phyloP scores from a whole-genome alignment of 2,797 vertebrate genomes.

The Esox lucius region DNA sequence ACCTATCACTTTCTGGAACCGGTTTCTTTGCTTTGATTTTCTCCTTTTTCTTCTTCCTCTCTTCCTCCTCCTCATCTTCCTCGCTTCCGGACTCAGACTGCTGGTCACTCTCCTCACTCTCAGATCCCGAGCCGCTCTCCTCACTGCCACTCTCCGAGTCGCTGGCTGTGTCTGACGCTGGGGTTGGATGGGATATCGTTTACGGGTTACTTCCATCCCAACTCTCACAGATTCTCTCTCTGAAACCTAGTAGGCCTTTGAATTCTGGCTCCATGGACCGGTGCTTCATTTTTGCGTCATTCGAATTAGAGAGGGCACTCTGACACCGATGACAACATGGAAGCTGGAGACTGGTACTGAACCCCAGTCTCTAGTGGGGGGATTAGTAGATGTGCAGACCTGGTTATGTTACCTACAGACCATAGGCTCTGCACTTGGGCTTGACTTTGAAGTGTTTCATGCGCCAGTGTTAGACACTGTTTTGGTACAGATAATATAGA shows the following conservation, averaged over 20 bases:
- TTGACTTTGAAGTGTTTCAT: no score
- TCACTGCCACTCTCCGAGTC: conserved; percentile 79
- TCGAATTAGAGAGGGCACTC: no score
- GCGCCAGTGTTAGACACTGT: no score
- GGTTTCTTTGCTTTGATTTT: conserved; percentile 63
- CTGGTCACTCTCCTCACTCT: conserved; percentile 82
- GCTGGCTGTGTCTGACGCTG: conserved; percentile 86
- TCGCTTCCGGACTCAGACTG: conserved; percentile 81
- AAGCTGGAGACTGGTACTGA: no score
- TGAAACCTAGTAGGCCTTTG: background rate
- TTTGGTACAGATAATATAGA: no score
- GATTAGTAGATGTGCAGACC: no score
- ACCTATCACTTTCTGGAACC: conserved; percentile 67
- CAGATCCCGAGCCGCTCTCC: conserved; percentile 78
- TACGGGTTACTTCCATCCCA: background rate
- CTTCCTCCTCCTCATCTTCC: conserved; percentile 70
- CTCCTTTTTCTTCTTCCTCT: conserved; percentile 73
- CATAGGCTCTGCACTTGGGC: no score
- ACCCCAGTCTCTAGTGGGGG: no score
- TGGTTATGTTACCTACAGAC: no score
- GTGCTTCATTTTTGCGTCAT: no score
- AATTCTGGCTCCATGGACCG: no score
- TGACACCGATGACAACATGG: no score
- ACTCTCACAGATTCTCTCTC: background rate
- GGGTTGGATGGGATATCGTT: background rate